Conservation (phyloP, 2,888 invertebrate species). For the Geotrupes spiniger region DNA sequence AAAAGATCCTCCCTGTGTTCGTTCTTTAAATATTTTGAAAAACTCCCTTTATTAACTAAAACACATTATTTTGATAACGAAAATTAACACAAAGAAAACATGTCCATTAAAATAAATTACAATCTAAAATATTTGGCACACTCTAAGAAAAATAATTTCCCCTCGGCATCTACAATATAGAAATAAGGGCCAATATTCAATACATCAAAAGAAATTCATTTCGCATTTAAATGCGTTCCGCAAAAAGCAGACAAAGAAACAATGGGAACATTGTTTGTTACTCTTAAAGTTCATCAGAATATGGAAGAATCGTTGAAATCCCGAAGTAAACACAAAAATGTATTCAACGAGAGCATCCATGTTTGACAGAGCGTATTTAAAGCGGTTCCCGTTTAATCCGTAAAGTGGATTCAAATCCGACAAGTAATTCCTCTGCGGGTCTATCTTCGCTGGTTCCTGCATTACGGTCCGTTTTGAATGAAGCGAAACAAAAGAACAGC, state of each 20-base stretch:
- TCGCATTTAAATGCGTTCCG: too few species aligned
- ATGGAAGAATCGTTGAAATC: slow-evolving; percentile 10
- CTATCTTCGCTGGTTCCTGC: slow-evolving; percentile 31
- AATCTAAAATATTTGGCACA: too few species aligned
- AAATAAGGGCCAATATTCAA: too few species aligned
- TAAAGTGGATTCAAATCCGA: slow-evolving; percentile 49
- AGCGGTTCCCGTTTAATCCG: slow-evolving; percentile 43
- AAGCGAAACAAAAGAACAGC: slow-evolving; percentile 7
- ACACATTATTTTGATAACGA: too few species aligned
- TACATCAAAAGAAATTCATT: too few species aligned
- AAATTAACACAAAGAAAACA: too few species aligned
- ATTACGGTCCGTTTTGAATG: slow-evolving; percentile 13
- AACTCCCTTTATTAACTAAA: too few species aligned
- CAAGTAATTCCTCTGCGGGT: slow-evolving; percentile 39
- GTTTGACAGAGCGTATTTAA: slow-evolving; percentile 28
- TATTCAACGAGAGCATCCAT: slow-evolving; percentile 18
- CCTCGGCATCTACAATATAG: too few species aligned
- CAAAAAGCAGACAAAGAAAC: background rate
- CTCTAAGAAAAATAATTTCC: too few species aligned
- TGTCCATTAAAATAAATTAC: too few species aligned
- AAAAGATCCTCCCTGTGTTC: too few species aligned
- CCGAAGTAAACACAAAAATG: slow-evolving; percentile 24
- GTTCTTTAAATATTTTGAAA: too few species aligned
- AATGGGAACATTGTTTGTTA: slow-evolving; percentile 3
- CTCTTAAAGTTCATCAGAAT: slow-evolving; percentile 10